Conservation (phyloP, 2,113 vertebrate genomes). For the Semnornis frantzii region DNA sequence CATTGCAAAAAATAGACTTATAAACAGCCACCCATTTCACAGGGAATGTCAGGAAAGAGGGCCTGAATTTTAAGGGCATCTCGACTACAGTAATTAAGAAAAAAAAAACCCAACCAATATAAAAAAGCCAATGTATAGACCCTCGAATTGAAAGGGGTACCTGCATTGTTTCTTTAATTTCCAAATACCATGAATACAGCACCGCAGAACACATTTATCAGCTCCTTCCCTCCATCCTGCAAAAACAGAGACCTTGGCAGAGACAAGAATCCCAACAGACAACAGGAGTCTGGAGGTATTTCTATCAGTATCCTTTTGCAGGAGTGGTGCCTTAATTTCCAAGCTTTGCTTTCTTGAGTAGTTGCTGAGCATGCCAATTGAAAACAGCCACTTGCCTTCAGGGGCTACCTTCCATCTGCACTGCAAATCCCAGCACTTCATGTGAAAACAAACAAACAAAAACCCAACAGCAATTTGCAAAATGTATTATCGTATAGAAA, state of each 20-base stretch:
- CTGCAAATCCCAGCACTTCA: slow-evolving; percentile 44
- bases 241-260: slow-evolving; percentile 1
- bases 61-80: slow-evolving; percentile 29
- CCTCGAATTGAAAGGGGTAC: slow-evolving; percentile 49
- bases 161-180: slow-evolving; percentile 1
- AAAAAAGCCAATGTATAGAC: slow-evolving; percentile 38
- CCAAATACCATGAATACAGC: slow-evolving; percentile 1
- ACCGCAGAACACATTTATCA: slow-evolving; percentile 3
- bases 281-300: not conserved
- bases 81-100: slow-evolving; percentile 36
- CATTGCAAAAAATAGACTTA: slow-evolving; percentile 68
- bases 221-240: slow-evolving; percentile 24
- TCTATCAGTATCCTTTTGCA: not conserved
- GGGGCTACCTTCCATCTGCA: slow-evolving; percentile 55
- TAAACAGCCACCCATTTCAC: slow-evolving; percentile 45
- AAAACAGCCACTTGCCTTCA: slow-evolving; percentile 15
- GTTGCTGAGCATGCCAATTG: slow-evolving; percentile 38
- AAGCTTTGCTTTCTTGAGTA: not conserved
- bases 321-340: not conserved
- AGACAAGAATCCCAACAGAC: not conserved
- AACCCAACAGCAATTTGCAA: slow-evolving; percentile 50
- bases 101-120: not conserved
- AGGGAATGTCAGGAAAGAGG: slow-evolving; percentile 35
- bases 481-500: slow-evolving; percentile 73
- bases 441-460: slow-evolving; percentile 58